These are phyloP conservation scores for Holotrichia oblita DNA, from an alignment of 1,140 invertebrate species.

Conservation along the genomic window DNA sequence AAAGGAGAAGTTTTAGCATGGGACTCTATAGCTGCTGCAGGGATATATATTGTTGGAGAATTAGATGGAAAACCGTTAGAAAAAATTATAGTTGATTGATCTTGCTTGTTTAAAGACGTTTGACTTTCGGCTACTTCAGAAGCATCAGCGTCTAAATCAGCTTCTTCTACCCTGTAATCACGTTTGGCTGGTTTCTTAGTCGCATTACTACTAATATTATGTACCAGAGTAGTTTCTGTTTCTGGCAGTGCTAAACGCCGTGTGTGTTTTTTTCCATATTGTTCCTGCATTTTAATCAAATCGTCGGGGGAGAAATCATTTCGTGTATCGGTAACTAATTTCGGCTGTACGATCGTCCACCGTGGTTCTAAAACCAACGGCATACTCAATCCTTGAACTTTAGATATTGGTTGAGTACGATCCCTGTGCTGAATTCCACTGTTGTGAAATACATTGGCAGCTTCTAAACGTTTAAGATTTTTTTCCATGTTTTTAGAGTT, in stretches of 20 bases:
- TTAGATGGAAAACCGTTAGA: slow-evolving; percentile 41
- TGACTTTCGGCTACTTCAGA: background rate
- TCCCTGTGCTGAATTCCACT: background rate
- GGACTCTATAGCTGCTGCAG: slow-evolving; percentile 8
- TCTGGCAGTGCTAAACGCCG: background rate
- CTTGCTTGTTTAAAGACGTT: background rate
- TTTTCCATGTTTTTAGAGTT: slow-evolving; percentile 43
- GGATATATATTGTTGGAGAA: slow-evolving; percentile 29
- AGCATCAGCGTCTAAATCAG: slow-evolving; percentile 20
- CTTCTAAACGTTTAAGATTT: background rate
- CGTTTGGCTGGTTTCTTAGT: background rate
- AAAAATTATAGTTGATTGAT: background rate
- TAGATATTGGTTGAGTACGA: background rate
- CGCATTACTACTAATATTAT: background rate
- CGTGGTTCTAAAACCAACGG: background rate
- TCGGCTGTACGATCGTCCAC: background rate
- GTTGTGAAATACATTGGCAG: background rate
- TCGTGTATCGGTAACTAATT: background rate
- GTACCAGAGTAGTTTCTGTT: background rate
- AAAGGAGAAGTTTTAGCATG: slow-evolving; percentile 12
- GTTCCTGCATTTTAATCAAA: background rate
- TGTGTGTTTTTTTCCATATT: background rate
- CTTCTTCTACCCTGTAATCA: slow-evolving; percentile 1
- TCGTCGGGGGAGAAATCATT: background rate
- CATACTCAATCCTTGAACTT: background rate